phyloP scores from a whole-genome alignment of 2,797 vertebrate genomes.

The Hyperoplus immaculatus region DNA sequence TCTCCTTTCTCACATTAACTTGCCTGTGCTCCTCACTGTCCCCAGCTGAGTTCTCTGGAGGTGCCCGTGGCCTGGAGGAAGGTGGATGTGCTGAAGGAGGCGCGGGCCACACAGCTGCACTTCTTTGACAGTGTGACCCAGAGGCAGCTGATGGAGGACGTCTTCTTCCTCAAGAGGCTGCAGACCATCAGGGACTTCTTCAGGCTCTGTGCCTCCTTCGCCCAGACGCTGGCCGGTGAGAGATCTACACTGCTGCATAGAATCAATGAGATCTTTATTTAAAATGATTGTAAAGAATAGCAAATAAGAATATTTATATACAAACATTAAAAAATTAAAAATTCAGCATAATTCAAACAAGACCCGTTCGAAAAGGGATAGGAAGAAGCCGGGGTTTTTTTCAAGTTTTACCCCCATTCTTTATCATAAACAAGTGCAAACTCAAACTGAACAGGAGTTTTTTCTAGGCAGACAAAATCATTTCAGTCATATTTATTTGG shows the following conservation, averaged over 20 bases:
- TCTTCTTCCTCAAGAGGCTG: conserved; percentile 97
- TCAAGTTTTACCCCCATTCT: too few species aligned
- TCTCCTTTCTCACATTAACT: not conserved
- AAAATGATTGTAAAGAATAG: too few species aligned
- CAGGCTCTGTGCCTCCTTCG: conserved; percentile 93
- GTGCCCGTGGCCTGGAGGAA: conserved; percentile 95
- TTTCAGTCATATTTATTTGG: not conserved
- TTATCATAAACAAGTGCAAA: too few species aligned
- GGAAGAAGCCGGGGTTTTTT: too few species aligned
- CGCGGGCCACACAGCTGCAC: conserved; percentile 91
- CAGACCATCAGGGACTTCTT: conserved; percentile 98
- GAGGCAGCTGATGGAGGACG: conserved; percentile 93
- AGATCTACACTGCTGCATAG: not conserved
- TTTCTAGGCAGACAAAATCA: not conserved
- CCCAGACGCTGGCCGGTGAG: conserved; percentile 95
- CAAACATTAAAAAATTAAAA: too few species aligned
- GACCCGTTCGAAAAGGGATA: too few species aligned
- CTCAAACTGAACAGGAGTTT: not conserved
- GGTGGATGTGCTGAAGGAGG: conserved; percentile 95
- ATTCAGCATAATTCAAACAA: too few species aligned
- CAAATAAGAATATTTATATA: too few species aligned
- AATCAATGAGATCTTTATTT: not conserved
- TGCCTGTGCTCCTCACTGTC: fast-evolving
- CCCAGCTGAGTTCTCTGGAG: conserved; percentile 94
- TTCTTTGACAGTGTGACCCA: conserved; percentile 92